Conservation (phyloP, 2,113 vertebrate genomes). For the Athene cunicularia region DNA sequence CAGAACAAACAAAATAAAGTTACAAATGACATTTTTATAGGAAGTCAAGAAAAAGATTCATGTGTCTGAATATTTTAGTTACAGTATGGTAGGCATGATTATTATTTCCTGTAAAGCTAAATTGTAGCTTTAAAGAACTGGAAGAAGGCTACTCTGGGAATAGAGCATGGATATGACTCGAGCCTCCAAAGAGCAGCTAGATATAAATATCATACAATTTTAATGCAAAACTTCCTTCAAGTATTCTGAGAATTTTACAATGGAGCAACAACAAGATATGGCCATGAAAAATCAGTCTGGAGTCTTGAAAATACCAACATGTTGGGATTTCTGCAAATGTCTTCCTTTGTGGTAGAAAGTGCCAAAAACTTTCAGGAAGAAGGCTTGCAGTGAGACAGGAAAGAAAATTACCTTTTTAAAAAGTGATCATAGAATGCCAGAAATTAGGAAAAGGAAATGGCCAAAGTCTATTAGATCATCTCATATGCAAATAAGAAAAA, state of each 20-base stretch:
- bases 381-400: not conserved
- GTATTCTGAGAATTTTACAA: slow-evolving; percentile 7
- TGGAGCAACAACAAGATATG: not conserved
- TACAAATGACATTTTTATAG: slow-evolving; percentile 56
- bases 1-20: slow-evolving; percentile 51
- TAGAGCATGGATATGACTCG: not conserved
- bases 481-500: not conserved
- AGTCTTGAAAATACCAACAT: not conserved
- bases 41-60: slow-evolving; percentile 57
- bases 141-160: not conserved
- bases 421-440: not conserved
- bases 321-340: not conserved
- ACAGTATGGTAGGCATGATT: slow-evolving; percentile 32
- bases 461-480: not conserved
- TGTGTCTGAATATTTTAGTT: slow-evolving; percentile 59
- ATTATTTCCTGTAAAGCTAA: slow-evolving; percentile 57
- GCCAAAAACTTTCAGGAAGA: not conserved
- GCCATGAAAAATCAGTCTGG: not conserved
- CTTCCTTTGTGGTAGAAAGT: not conserved
- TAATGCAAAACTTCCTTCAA: slow-evolving; percentile 14
- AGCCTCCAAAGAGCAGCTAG: not conserved
- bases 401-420: not conserved
- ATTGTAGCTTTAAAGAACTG: not conserved
- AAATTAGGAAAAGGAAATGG: not conserved
- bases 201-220: slow-evolving; percentile 21